phyloP scores from a whole-genome alignment of 2,888 invertebrate species.

The Lamproptera curius region DNA sequence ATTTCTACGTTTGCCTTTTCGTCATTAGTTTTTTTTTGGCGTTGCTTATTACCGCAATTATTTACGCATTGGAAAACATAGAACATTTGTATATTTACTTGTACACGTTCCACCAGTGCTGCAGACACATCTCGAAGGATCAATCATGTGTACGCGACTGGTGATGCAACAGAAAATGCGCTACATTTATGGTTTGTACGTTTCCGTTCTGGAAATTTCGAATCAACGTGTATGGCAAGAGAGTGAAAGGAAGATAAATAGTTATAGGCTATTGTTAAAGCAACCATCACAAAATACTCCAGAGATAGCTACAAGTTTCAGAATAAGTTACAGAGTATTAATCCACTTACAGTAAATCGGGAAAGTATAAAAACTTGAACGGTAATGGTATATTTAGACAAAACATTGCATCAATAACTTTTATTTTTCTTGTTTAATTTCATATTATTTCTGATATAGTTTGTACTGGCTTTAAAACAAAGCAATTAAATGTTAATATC shows the following conservation, averaged over 20 bases:
- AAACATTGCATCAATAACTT: no score
- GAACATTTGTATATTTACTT: neutral
- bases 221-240: neutral
- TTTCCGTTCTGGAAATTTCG: no score
- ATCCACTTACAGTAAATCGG: neutral
- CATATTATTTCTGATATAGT: no score
- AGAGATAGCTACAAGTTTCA: neutral
- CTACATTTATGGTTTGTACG: neutral
- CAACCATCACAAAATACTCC: no score
- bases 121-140: neutral
- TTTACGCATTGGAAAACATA: neutral
- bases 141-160: neutral
- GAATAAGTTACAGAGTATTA: neutral
- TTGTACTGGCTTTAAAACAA: no score
- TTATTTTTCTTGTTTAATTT: no score
- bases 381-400: no score
- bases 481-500: no score
- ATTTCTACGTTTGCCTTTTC: neutral
- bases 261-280: no score
- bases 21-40: neutral
- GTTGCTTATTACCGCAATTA: neutral
- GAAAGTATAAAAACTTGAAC: no score
- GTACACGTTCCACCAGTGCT: neutral
- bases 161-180: neutral
- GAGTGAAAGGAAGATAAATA: neutral